Evolutionary conservation across 1,140 invertebrate species (phyloP), one percentile per base, ranked within the genome.

Genomic region (Drosophila mauritiana): DNA sequence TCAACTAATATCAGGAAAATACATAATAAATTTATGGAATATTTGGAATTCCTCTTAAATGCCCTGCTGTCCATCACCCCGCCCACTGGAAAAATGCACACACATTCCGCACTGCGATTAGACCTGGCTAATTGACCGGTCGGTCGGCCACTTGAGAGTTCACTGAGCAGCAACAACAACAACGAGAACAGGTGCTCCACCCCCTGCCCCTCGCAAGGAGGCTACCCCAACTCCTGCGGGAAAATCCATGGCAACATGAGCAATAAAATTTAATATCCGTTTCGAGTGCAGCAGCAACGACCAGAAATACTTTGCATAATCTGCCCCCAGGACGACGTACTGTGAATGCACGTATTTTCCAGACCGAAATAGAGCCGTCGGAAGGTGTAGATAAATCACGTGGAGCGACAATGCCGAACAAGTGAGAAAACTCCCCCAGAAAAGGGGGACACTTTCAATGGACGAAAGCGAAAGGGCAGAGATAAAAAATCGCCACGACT

Each of bases 231-330:
- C 42, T 45, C 11, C 40, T 40, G 31, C 45, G 36, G 31, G 43
- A 48, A 45, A 70, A 85, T 57, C 64, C 84, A 88, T 88, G 84
- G 84, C 77, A 88, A 88, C 84, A 84, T 69, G 73, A 83, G 84
- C 84, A 84, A 88, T 88, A 88, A 88, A 88, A 80, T 88, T 84
- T 88, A 88, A 88, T 88, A 88, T 88, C 84, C 84, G 80, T 54
- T 84, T 86, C 73, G 62, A 89, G 84, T 88, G 73, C 11, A 46
- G 36, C 63, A 67, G 58, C 73, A 49, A 64, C 65, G 39, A 72
- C 54, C 46, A 56, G 68, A 83, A 77, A 88, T 69, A 65, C 73
- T 88, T 88, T 89, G 84, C 84, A 88, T 89, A 88, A 80, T 80
- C 72, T 51, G 59, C 43, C 53, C 73, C 36, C 53, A 75, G 74